phyloP scores from a whole-genome alignment of 1,140 invertebrate species.

The Papilio polyxenes region DNA sequence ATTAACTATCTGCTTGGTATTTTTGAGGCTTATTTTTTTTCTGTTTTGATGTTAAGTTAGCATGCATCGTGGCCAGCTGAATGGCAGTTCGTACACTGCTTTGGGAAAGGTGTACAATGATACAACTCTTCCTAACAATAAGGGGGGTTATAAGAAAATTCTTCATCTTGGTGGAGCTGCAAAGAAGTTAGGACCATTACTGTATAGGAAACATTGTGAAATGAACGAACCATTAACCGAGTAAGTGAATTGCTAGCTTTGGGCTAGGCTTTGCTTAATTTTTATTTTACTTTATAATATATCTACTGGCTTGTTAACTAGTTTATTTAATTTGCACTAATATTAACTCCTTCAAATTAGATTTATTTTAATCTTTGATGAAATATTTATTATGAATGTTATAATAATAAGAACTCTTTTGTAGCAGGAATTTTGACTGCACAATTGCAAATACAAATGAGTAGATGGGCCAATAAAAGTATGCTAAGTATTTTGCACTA shows the following conservation, averaged over 20 bases:
- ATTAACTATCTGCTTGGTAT: slow-evolving; percentile 20
- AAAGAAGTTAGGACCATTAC: slow-evolving; percentile 53
- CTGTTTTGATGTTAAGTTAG: slow-evolving; percentile 60
- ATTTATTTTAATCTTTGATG: neutral
- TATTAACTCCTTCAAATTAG: neutral
- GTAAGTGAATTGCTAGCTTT: slow-evolving; percentile 50
- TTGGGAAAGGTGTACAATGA: slow-evolving; percentile 52
- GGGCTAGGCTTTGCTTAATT: slow-evolving; percentile 7
- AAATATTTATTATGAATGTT: neutral
- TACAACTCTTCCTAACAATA: slow-evolving; percentile 54
- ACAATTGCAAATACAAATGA: neutral
- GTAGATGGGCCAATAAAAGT: slow-evolving; percentile 45
- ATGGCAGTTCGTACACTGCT: slow-evolving; percentile 56
- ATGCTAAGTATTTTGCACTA: slow-evolving; percentile 57
- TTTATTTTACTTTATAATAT: neutral
- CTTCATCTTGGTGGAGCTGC: slow-evolving; percentile 46
- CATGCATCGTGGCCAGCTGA: slow-evolving; percentile 61
- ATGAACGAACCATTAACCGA: slow-evolving; percentile 48
- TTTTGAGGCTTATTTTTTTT: slow-evolving; percentile 50
- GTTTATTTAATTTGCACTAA: neutral
- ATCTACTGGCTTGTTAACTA: neutral
- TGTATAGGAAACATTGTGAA: slow-evolving; percentile 49
- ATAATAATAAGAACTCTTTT: neutral
- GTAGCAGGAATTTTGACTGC: neutral
- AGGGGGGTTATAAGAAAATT: slow-evolving; percentile 52